Conservation (phyloP, 2,888 invertebrate genomes). For the Agonopterix arenella region DNA sequence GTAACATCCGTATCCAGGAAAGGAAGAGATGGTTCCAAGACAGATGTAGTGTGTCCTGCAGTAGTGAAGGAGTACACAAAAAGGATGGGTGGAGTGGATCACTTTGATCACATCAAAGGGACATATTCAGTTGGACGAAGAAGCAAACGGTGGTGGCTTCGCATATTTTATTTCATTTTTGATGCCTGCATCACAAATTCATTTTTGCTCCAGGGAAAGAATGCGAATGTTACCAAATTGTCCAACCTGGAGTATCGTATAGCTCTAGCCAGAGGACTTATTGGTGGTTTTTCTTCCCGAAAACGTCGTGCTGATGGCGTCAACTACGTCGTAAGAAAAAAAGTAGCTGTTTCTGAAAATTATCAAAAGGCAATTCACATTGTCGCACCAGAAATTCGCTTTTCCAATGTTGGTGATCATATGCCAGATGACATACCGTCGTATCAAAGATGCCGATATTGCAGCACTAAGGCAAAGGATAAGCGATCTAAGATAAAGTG, state of each 20-base stretch:
- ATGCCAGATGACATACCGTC: conserved; percentile 8
- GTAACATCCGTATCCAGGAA: background rate
- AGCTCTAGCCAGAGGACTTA: conserved; percentile 16
- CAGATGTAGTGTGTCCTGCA: conserved; percentile 1
- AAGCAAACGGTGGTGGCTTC: conserved; percentile 19
- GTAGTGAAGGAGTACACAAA: conserved; percentile 22
- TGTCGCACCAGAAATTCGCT: conserved; percentile 6
- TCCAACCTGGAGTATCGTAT: conserved; percentile 16
- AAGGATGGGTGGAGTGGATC: conserved; percentile 23
- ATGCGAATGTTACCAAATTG: conserved; percentile 14
- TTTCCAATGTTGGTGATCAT: conserved; percentile 8
- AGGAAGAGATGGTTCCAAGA: background rate
- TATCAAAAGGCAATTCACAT: conserved; percentile 10
- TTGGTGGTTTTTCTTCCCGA: conserved; percentile 15
- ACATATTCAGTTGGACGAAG: conserved; percentile 19
- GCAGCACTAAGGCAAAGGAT: conserved; percentile 10
- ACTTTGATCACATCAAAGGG: conserved; percentile 16
- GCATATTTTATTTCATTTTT: conserved; percentile 20
- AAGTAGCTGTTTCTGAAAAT: conserved; percentile 12
- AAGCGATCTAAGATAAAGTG: conserved; percentile 6
- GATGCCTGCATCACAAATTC: conserved; percentile 20
- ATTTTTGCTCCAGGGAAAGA: conserved; percentile 15
- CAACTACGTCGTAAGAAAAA: conserved; percentile 14
- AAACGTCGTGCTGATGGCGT: conserved; percentile 2
- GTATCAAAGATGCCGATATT: conserved; percentile 6